Conservation (phyloP, 35 echinoderm and acorn worm genomes). For the Apostichopus parvimensis region DNA sequence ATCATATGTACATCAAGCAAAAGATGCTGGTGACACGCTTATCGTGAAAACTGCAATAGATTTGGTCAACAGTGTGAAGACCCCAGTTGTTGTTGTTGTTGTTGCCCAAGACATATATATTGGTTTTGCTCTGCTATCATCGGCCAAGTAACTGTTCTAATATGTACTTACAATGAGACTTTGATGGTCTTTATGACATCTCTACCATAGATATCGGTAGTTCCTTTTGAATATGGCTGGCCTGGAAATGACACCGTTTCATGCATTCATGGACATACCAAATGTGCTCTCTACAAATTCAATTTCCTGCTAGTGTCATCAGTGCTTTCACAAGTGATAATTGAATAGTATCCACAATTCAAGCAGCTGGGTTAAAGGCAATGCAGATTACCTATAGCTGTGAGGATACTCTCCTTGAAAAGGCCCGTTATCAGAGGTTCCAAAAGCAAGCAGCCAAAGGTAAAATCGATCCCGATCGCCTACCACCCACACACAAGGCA, state of each 20-base stretch:
- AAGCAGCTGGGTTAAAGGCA: conserved; percentile 32
- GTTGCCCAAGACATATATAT: conserved; percentile 67
- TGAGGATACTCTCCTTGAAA: conserved; percentile 56
- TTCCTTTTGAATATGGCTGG: conserved; percentile 73
- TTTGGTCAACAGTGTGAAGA: conserved; percentile 29
- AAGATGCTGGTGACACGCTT: conserved; percentile 66
- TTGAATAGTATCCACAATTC: conserved; percentile 50
- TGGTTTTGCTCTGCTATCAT: conserved; percentile 71
- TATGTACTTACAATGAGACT: conserved; percentile 61
- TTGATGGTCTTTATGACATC: conserved; percentile 60
- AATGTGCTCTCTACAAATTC: conserved; percentile 72
- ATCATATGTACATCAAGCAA: conserved; percentile 65
- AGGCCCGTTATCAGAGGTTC: conserved; percentile 45
- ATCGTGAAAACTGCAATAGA: conserved; percentile 73
- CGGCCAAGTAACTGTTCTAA: conserved; percentile 22
- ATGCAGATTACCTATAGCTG: conserved; percentile 53
- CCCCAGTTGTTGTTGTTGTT: conserved; percentile 39
- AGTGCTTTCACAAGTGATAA: conserved; percentile 54
- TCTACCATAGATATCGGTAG: conserved; percentile 64
- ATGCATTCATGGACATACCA: conserved; percentile 67
- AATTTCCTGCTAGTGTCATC: conserved; percentile 62
- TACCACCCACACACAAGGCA: conserved; percentile 6
- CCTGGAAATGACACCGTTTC: conserved; percentile 74
- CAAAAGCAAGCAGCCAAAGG: conserved; percentile 54
- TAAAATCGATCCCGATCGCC: conserved; percentile 44